Base-by-base conservation (phyloP, 2,888 invertebrate species). In the Apodemia duryi region DNA sequence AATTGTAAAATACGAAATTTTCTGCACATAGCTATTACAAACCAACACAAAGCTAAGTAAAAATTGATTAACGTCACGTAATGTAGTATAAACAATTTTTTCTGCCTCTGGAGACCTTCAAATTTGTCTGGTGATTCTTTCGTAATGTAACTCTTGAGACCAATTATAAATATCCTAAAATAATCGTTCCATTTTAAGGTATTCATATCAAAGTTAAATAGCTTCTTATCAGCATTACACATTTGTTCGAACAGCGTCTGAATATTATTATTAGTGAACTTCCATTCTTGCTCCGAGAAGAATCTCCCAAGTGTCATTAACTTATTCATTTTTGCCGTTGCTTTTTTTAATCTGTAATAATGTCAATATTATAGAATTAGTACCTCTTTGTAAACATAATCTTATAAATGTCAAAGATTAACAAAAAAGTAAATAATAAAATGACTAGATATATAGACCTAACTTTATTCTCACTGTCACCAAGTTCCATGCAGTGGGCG, bases 201-300 rank as follows among this genome's bases (percentile, higher is more conserved):
- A 13, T 85, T 84, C 38, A 95, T 92, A 75, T 95, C 93, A 77
- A 94, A 95, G 68, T 92, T 86, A 78, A 94, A 95, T 21, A 91
- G 73, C 65, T 88, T 77, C 69, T 87, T 86, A 75, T 94, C 95
- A 49, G 82, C 85, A 0, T 79, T 78, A 28, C 86, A 83, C 72
- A 95, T 75, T 57, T 85, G 88, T n/a, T 81, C 81, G 72, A 87
- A 81, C 28, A 95, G 76, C 2, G 77, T 75, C 54, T 88, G 81
- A 2, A 93, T 82, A 71, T 93, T 94, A 28, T 88, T 80, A 68
- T 93, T 93, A 13, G 85, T 77, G 74, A 95, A 94, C 13, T 81
- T 83, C 95, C 95, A 96, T 66, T 94, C 91, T 62, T 93, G 88
- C 32, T 91, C 92, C 43, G 94, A 93, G 81, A 96, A 96, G 80